Percentiles rank a stretch among this genome's conserved stretches.
Evolutionary conservation across 2,888 invertebrate genomes (phyloP).

Genomic region (Pterostichus madidus): DNA sequence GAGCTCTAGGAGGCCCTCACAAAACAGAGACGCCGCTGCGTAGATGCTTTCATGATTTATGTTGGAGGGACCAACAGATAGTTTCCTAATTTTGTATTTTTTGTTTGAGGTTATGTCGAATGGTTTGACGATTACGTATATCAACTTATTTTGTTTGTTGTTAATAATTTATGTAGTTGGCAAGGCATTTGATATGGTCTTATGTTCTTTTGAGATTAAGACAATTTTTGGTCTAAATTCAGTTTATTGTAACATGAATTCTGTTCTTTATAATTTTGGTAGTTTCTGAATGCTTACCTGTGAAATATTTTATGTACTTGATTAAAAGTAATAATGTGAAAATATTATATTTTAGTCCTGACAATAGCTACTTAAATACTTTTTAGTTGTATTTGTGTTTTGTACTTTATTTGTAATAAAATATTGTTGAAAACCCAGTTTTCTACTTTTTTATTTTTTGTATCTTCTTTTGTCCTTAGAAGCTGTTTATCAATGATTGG

Average conservation of each 20-base stretch:
- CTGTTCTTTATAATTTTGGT: no score
- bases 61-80: not conserved
- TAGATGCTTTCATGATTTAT: slow-evolving; percentile 3
- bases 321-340: not conserved
- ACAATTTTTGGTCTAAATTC: no score
- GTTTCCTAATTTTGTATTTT: not conserved
- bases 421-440: slow-evolving; percentile 26
- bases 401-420: slow-evolving; percentile 52
- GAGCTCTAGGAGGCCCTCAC: slow-evolving; percentile 74
- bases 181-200: no score
- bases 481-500: not conserved
- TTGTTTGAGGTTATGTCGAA: not conserved
- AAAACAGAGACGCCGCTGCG: slow-evolving; percentile 68
- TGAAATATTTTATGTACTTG: not conserved
- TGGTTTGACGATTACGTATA: no score
- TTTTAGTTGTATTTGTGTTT: slow-evolving; percentile 38
- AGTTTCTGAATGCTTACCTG: no score
- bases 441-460: not conserved
- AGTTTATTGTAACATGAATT: no score
- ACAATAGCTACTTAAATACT: not conserved
- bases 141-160: no score
- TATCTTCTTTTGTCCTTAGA: not conserved
- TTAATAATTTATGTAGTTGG: no score
- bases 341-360: not conserved
- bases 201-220: no score